Conservation (phyloP, 2,113 vertebrate genomes). For the Corythaeola cristata region DNA sequence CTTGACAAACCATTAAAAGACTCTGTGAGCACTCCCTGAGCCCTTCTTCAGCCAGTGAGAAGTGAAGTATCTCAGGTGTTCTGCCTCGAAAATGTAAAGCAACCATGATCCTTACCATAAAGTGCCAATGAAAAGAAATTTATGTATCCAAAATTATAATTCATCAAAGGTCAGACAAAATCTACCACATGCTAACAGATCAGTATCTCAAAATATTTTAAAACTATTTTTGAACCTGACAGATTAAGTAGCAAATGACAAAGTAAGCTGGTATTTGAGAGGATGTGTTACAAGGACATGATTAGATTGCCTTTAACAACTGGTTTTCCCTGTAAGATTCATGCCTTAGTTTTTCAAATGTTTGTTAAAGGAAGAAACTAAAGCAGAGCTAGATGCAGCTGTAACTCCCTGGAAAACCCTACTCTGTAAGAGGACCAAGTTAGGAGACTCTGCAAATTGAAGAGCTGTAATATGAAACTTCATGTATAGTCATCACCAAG, state of each 20-base stretch:
- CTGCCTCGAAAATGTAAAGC: not conserved
- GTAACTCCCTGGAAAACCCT: not conserved
- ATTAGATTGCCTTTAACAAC: not conserved
- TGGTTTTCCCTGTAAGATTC: not conserved
- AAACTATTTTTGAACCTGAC: not conserved
- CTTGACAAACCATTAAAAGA: not conserved
- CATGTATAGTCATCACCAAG: not conserved
- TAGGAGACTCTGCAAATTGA: slow-evolving; percentile 8
- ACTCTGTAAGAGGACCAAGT: not conserved
- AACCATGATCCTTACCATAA: not conserved
- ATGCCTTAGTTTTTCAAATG: not conserved
- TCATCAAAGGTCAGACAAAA: not conserved
- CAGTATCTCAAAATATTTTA: not conserved
- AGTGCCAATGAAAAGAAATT: not conserved
- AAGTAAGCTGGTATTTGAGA: not conserved
- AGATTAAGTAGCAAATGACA: not conserved
- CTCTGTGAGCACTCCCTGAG: not conserved
- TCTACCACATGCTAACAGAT: not conserved
- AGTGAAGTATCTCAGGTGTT: not conserved
- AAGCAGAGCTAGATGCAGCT: not conserved
- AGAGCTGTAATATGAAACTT: not conserved
- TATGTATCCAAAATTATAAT: not conserved
- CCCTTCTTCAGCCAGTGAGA: not conserved
- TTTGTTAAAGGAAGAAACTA: not conserved
- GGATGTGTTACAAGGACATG: not conserved